phyloP scores from a whole-genome alignment of 2,888 invertebrate genomes.

The Lycocerus yunnanus region DNA sequence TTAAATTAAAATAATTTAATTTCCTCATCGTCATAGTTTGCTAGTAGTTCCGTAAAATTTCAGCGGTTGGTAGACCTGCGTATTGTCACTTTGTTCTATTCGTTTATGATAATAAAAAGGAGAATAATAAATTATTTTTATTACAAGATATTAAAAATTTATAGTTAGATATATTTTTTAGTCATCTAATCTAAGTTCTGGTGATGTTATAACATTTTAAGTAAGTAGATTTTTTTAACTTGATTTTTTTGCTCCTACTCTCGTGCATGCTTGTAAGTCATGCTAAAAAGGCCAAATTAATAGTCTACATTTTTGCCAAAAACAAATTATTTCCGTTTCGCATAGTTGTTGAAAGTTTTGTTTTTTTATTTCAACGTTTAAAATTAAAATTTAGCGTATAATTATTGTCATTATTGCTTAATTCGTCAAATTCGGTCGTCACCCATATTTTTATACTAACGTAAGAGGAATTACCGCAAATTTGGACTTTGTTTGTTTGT shows the following conservation, averaged over 20 bases:
- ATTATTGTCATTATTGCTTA: not conserved
- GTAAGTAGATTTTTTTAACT: conserved; percentile 10
- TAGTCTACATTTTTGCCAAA: not conserved
- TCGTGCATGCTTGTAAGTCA: not conserved
- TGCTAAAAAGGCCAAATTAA: not conserved
- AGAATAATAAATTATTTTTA: conserved; percentile 20
- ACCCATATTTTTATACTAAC: not conserved
- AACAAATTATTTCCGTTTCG: not conserved
- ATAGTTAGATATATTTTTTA: conserved; percentile 11
- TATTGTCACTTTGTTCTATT: not conserved
- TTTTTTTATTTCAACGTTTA: not conserved
- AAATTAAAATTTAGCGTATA: not conserved
- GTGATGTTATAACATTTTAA: conserved; percentile 17
- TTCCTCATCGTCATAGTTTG: not conserved
- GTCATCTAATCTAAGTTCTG: conserved; percentile 15
- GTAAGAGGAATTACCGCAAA: not conserved
- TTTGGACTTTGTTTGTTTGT: not conserved
- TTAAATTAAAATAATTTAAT: not conserved
- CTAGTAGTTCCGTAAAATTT: not conserved
- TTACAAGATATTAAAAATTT: conserved; percentile 18
- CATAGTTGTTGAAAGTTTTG: not conserved
- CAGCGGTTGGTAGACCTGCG: not conserved
- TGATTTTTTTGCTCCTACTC: not conserved
- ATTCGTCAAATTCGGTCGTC: not conserved
- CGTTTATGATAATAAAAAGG: conserved; percentile 1